phyloP scores from a whole-genome alignment of 2,797 vertebrate genomes.

The Neomorphus geoffroyi region DNA sequence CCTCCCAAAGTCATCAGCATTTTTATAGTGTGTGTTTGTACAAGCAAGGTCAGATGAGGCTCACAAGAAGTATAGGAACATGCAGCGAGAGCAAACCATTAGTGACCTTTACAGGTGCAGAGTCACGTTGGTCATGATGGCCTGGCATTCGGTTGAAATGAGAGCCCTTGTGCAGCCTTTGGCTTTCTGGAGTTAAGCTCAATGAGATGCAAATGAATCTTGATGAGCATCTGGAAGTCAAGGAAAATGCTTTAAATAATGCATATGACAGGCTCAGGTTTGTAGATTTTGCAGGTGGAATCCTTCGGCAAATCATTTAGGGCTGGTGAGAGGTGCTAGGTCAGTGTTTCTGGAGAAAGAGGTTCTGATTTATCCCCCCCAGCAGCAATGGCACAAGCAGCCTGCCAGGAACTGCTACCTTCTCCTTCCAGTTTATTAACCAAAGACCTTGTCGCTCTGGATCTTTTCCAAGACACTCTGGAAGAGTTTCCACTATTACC shows the following conservation, averaged over 20 bases:
- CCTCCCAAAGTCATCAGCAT: neutral
- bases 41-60: neutral
- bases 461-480: neutral
- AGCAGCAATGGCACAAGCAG: neutral
- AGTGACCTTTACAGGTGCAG: constrained; percentile 24
- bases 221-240: constrained; percentile 31
- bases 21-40: neutral
- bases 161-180: neutral
- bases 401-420: neutral
- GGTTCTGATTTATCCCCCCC: neutral
- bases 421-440: neutral
- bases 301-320: neutral
- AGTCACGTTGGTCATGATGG: neutral
- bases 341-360: neutral
- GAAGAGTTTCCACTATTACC: neutral
- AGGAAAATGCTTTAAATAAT: constrained; percentile 14
- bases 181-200: neutral
- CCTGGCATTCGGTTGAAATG: neutral
- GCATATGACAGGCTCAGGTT: neutral
- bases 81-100: neutral
- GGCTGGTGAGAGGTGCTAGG: neutral
- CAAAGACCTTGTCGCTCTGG: neutral
- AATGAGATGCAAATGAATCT: constrained; percentile 21
- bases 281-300: neutral
- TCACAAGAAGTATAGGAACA: neutral